Percentiles rank a stretch among this genome's conserved stretches.
Conservation (phyloP, 2,113 vertebrate species). For the Burhinus oedicnemus region DNA sequence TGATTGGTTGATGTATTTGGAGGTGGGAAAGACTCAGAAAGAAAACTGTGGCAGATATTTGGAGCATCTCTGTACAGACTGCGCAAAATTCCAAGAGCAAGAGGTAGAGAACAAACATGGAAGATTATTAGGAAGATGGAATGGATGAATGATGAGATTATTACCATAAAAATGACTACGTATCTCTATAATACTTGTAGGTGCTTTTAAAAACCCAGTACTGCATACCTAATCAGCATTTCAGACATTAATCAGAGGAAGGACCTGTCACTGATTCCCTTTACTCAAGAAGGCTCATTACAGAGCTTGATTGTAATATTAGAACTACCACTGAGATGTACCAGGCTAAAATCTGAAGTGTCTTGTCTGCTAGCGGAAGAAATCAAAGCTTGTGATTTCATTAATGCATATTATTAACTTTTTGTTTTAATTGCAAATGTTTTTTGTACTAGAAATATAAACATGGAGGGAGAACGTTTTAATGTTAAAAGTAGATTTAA, state of each 20-base stretch:
- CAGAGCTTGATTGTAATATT: conserved; percentile 39
- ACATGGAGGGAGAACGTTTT: not conserved
- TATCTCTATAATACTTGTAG: not conserved
- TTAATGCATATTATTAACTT: not conserved
- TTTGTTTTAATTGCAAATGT: not conserved
- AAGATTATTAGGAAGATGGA: not conserved
- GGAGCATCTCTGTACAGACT: not conserved
- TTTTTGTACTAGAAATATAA: not conserved
- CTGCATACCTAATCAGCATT: conserved; percentile 11
- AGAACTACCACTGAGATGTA: conserved; percentile 42
- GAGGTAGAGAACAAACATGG: not conserved
- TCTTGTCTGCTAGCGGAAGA: conserved; percentile 19
- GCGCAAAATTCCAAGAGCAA: not conserved
- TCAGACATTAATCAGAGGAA: conserved; percentile 35
- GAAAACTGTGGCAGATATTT: not conserved
- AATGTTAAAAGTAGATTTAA: not conserved
- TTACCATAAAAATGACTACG: conserved; percentile 1
- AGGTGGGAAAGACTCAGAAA: not conserved
- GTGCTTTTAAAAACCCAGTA: not conserved
- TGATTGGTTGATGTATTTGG: not conserved
- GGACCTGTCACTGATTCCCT: not conserved
- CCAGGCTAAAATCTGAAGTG: not conserved
- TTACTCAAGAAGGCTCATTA: conserved; percentile 32
- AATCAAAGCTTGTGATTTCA: conserved; percentile 31
- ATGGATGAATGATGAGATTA: not conserved